Base-by-base conservation (phyloP, 1,140 invertebrate species). In the Sarcophaga bullata region DNA sequence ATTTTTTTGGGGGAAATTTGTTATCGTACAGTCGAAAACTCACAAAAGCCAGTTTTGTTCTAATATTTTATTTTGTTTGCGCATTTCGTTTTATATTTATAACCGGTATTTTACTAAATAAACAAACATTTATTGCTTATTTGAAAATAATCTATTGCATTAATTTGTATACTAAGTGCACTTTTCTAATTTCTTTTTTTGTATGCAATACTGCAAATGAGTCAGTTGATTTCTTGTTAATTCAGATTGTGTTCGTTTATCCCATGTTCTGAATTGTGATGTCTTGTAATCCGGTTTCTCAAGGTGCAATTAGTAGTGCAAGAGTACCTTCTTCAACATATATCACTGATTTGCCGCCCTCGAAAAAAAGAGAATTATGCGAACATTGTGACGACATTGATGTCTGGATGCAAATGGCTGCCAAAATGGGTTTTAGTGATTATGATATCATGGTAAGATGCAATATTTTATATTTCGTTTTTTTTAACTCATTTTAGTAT, bases 321-420 rank as follows among this genome's bases (percentile, higher is more conserved):
- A 78, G 17, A 50, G 11, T 17, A 6, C 13, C 47, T 10, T 19
- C 7, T 19, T 8, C 19, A 17, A 68, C 62, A 7, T 68, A 68
- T 13, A 83, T 83, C 37, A 95, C 96, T 86, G 91, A 96, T 68
- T 88, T 97, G 80, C 95, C 96, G 8, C 94, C 93, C 86, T 86
- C 91, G 25, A 92, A 93, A 85, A 92, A 94, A 82, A 92, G 92
- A 81, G 92, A 94, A 86, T 87, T 97, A 19, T 96, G 95, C 87
- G 91, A 93, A 86, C 92, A 96, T 85, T 90, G 97, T 68, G 96
- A 97, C 90, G 91, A 93, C 73, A 93, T 95, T 86, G 92, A 95
- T 83, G 92, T 93, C 85, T 97, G 96, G 96, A 93, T 94, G 87
- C 93, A 94, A 86, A 89, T 97, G 84, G 94, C 94, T 85, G 85